Base-by-base conservation (phyloP, 1,140 invertebrate species). In the Lasioglossum baleicum region DNA sequence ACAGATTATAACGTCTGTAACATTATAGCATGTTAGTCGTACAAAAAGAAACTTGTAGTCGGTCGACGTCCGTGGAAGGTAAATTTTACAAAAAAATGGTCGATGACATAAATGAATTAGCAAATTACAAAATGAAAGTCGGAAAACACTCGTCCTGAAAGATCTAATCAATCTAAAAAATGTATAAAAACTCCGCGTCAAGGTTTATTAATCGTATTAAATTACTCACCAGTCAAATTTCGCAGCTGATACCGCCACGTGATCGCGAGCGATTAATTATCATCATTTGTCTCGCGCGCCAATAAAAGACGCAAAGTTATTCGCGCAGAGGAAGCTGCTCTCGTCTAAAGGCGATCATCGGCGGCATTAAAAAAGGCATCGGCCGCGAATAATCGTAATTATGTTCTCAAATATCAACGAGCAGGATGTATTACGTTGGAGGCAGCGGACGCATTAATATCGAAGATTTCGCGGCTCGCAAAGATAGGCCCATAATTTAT, bases 401-500 rank as follows among this genome's bases (percentile, higher is more conserved):
- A 68, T 44, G 10, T 31, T 40, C 44, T 68, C 22, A n/a, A 35
- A 22, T 63, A 42, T 53, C 26, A 48, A 8, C 11, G n/a, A 11
- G 13, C 2, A 42, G 64, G 15, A 65, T 60, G 22, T 26, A 63
- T 63, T 35, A 8, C 11, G 10, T 26, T 26, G 10, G 42, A 51
- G 70, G n/a, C 20, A 15, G 3, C 8, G 53, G 13, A 70, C 7
- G 67, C 48, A 26, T 70, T 60, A 35, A 60, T 20, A 22, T 51
- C 20, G 42, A 22, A 17, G 6, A 17, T 70, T 70, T 7, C 11
- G 13, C 53, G 35, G 44, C 48, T 42, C n/a, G 51, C 31, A 51
- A 75, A 58, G 7, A 17, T n/a, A n/a, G 48, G 20, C 13, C 13
- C 7, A 31, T 77, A 77, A 70, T 70, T 70, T 51, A 61, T 51